These are phyloP conservation scores for Athene noctua DNA, from an alignment of 2,113 vertebrate species.

Conservation along the genomic window DNA sequence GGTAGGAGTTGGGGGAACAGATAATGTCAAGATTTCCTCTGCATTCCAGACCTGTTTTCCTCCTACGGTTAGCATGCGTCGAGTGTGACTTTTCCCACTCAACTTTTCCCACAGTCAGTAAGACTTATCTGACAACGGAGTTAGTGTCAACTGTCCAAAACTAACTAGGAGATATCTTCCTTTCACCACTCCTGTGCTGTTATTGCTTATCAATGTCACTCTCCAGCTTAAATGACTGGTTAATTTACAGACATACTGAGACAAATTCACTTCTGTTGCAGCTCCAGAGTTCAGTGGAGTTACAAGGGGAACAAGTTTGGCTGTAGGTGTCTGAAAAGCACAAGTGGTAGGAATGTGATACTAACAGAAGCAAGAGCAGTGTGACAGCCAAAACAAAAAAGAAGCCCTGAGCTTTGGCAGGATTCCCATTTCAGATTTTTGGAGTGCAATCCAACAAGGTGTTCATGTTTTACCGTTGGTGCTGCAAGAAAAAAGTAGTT, in stretches of 20 bases:
- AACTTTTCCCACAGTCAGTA: constrained; percentile 62
- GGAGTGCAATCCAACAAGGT: constrained; percentile 34
- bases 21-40: constrained; percentile 59
- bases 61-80: background rate
- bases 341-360: constrained; percentile 48
- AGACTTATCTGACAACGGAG: constrained; percentile 54
- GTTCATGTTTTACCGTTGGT: constrained; percentile 10
- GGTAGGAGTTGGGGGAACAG: constrained; percentile 19
- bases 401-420: constrained; percentile 22
- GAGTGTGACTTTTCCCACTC: constrained; percentile 62
- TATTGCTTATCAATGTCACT: constrained; percentile 56
- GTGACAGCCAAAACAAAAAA: constrained; percentile 20
- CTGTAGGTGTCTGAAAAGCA: constrained; percentile 2
- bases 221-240: constrained; percentile 51
- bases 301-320: background rate
- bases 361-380: constrained; percentile 38
- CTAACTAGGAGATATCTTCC: constrained; percentile 69
- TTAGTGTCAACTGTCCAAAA: constrained; percentile 70
- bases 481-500: constrained; percentile 27
- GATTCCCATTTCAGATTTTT: constrained; percentile 40
- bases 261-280: constrained; percentile 32
- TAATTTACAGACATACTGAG: constrained; percentile 50
- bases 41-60: constrained; percentile 52
- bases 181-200: constrained; percentile 53
- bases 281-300: background rate